A percentile compares a stretch with the other conserved stretches of the same genome.
Conservation (phyloP, 2,888 invertebrate genomes). For the Macrosiphum euphorbiae region DNA sequence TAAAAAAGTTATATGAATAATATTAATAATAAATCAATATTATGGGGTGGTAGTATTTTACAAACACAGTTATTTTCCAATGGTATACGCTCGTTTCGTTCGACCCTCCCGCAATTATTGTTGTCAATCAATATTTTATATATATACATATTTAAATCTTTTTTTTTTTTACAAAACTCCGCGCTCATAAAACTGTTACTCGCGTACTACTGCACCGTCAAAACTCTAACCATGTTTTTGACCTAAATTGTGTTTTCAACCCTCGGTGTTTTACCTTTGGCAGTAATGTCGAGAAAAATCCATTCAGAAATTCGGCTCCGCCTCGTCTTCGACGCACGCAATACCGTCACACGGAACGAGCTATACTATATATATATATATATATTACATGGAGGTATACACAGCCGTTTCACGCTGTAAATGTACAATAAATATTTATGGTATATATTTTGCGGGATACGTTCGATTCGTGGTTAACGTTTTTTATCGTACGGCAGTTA, state of each 20-base stretch:
- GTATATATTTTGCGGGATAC: neutral
- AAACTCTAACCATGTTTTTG: neutral
- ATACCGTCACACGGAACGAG: neutral
- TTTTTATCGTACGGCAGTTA: neutral
- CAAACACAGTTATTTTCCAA: neutral
- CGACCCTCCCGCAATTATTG: neutral
- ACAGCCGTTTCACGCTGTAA: neutral
- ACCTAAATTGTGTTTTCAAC: constrained; percentile 14
- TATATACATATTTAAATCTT: neutral
- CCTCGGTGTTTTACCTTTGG: neutral
- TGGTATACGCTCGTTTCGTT: neutral
- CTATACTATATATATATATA: neutral
- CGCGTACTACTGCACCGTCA: neutral
- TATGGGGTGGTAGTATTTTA: neutral
- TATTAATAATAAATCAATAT: neutral
- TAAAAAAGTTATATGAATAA: neutral
- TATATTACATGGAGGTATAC: neutral
- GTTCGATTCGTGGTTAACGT: neutral
- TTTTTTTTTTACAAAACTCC: neutral
- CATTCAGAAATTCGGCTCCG: neutral
- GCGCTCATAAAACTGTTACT: neutral
- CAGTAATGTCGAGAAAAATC: neutral
- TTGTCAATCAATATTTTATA: neutral
- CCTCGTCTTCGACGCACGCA: constrained; percentile 26
- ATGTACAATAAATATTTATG: neutral